These are phyloP conservation scores for Brachynemurus nebulosus DNA, from an alignment of 2,888 invertebrate species.

Conservation along the genomic window DNA sequence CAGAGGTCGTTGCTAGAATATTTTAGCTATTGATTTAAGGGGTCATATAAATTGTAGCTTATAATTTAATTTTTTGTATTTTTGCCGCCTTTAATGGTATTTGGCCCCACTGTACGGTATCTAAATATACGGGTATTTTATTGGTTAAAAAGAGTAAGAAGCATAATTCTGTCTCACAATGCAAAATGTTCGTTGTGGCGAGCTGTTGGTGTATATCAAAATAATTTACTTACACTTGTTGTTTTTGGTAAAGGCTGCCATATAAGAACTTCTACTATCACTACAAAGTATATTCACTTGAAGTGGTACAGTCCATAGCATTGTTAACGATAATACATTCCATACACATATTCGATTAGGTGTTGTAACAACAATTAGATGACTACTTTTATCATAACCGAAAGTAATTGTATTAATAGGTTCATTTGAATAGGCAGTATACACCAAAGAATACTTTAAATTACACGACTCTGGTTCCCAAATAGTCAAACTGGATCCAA, in stretches of 20 bases:
- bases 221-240: constrained; percentile 42
- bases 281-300: constrained; percentile 34
- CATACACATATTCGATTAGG: constrained; percentile 48
- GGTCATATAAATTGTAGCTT: too few relatives aligned
- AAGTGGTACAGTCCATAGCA: constrained; percentile 51
- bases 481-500: constrained; percentile 48
- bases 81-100: too few relatives aligned
- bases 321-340: constrained; percentile 54
- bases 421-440: constrained; percentile 23
- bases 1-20: too few relatives aligned
- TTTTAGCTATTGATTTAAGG: too few relatives aligned
- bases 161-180: too few relatives aligned
- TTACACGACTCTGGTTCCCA: constrained; percentile 48
- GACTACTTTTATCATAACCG: constrained; percentile 40
- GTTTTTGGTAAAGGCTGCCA: constrained; percentile 50
- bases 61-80: too few relatives aligned
- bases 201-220: constrained; percentile 6
- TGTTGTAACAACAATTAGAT: constrained; percentile 43
- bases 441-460: constrained; percentile 41
- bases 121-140: too few relatives aligned
- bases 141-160: too few relatives aligned
- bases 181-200: too few relatives aligned
- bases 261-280: constrained; percentile 48
- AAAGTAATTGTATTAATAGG: constrained; percentile 38
- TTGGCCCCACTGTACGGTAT: too few relatives aligned